Conservation (phyloP, 1,140 invertebrate species). For the Tetramorium simillimum region DNA sequence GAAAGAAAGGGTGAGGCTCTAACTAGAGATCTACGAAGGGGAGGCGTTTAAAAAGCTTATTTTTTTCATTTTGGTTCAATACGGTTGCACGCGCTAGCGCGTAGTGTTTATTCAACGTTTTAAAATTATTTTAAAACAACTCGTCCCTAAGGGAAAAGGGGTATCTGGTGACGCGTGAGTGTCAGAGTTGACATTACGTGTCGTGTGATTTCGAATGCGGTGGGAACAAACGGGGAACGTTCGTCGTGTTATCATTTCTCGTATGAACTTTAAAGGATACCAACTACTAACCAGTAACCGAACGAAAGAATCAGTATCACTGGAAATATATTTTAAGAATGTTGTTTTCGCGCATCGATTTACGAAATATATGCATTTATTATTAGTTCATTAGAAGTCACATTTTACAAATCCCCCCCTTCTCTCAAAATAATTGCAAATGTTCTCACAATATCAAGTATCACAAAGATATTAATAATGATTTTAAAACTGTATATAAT, state of each 20-base stretch:
- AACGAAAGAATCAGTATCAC: not conserved
- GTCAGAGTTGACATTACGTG: slow-evolving; percentile 60
- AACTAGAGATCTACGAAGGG: slow-evolving; percentile 43
- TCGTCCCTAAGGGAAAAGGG: slow-evolving; percentile 24
- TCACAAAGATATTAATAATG: slow-evolving; percentile 5
- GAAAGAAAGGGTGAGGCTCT: not conserved
- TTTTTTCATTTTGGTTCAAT: slow-evolving; percentile 76
- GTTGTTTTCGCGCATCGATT: not conserved
- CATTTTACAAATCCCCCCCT: not conserved
- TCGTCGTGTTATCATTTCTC: slow-evolving; percentile 39
- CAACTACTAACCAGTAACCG: not conserved
- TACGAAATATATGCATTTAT: not conserved
- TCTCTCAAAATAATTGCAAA: not conserved
- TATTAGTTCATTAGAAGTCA: not conserved
- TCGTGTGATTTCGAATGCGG: slow-evolving; percentile 59
- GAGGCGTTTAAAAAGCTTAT: slow-evolving; percentile 71
- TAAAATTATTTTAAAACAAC: slow-evolving; percentile 79
- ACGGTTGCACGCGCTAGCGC: slow-evolving; percentile 59
- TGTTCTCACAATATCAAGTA: not conserved
- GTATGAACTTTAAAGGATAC: slow-evolving; percentile 3
- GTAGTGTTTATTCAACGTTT: slow-evolving; percentile 74
- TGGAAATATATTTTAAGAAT: not conserved
- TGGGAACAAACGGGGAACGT: slow-evolving; percentile 63
- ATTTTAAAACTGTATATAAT: not conserved
- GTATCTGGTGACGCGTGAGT: slow-evolving; percentile 12